These are phyloP conservation scores for Meloe dianella DNA, from an alignment of 2,888 invertebrate genomes.

Conservation along the genomic window DNA sequence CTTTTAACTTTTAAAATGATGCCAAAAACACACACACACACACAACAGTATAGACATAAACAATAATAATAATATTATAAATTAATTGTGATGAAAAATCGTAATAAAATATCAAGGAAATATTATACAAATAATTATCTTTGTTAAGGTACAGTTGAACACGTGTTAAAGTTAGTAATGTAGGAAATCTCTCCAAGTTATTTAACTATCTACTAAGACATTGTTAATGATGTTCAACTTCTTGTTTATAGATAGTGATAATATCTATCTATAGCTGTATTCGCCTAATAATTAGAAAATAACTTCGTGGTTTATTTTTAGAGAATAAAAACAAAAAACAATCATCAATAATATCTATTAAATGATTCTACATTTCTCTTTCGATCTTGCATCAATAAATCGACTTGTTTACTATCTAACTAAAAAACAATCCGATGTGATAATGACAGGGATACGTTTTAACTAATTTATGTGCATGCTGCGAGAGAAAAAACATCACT, in stretches of 20 bases:
- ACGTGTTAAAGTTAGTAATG: neutral
- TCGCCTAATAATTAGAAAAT: slow-evolving; percentile 15
- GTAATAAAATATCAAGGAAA: neutral
- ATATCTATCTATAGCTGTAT: slow-evolving; percentile 21
- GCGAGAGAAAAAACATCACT: neutral
- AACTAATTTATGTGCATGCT: neutral
- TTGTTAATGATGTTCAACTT: slow-evolving; percentile 24
- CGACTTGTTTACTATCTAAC: neutral
- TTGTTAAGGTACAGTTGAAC: neutral
- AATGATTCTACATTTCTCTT: neutral
- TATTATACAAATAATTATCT: neutral
- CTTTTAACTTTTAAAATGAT: too few relatives aligned
- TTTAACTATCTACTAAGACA: too few relatives aligned
- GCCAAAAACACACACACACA: neutral
- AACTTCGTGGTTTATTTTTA: neutral
- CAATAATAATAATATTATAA: too few relatives aligned
- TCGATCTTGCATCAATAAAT: neutral
- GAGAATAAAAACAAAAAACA: neutral
- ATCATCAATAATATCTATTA: neutral
- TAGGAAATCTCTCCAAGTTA: neutral
- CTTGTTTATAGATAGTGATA: slow-evolving; percentile 27
- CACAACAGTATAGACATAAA: too few relatives aligned
- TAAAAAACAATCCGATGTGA: neutral
- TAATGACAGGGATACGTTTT: neutral
- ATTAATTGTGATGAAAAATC: neutral